Evolutionary conservation across 2,888 invertebrate genomes (phyloP).

Genomic region (Lepidonotus clava): DNA sequence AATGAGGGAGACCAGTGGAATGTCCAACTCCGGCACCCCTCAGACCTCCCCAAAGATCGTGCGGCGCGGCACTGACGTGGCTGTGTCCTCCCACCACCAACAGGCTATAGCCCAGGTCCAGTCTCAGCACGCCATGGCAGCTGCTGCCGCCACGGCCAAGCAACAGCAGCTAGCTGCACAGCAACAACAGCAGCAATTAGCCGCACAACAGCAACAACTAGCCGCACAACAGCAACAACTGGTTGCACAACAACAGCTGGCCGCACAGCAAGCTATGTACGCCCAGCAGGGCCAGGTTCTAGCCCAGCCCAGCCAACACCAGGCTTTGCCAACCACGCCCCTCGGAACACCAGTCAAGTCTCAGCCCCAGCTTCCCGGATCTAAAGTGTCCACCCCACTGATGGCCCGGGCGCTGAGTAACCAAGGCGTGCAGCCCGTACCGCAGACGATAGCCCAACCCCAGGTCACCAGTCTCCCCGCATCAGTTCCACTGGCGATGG

Average conservation of each 20-base stretch:
- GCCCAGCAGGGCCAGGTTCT: background rate
- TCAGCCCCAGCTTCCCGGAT: background rate
- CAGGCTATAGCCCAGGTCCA: conserved; percentile 48
- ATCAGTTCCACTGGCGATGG: background rate
- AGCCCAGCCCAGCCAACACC: conserved; percentile 3
- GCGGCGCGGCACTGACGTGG: conserved; percentile 33
- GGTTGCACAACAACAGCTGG: background rate
- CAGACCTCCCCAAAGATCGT: conserved; percentile 47
- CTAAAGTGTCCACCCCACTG: background rate
- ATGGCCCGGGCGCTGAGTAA: background rate
- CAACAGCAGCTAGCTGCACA: background rate
- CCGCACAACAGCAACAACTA: background rate
- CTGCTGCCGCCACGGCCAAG: background rate
- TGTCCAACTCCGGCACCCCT: conserved; percentile 23
- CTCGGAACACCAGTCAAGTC: conserved; percentile 26
- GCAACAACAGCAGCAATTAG: background rate
- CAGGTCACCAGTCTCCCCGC: background rate
- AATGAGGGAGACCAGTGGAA: conserved; percentile 25
- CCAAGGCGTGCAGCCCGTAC: background rate
- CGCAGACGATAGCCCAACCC: background rate
- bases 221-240: background rate
- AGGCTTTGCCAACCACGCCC: background rate
- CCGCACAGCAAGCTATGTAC: background rate
- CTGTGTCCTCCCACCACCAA: conserved; percentile 5
- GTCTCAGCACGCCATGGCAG: background rate